Evolutionary conservation across 92 coral and sea anemone genomes (phyloP).

Genomic region (Zoanthus sociatus): DNA sequence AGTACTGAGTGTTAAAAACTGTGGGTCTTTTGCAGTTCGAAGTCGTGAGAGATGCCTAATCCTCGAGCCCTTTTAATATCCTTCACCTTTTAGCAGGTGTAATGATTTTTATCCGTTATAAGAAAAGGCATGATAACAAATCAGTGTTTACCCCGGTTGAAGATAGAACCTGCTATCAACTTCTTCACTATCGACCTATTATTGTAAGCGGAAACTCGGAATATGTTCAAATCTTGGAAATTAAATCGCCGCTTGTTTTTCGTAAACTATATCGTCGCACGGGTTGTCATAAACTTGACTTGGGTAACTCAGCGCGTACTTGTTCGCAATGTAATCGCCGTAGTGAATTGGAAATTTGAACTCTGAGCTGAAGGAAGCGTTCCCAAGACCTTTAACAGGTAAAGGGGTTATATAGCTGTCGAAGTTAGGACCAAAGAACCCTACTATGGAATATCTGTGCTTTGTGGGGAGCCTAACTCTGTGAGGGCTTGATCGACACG

Average conservation of each 20-base stretch:
- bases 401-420: constrained; percentile 37
- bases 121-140: too few relatives aligned
- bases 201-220: neutral
- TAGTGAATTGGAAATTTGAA: constrained; percentile 35
- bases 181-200: neutral
- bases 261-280: neutral
- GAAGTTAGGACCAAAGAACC: constrained; percentile 39
- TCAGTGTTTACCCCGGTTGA: too few relatives aligned
- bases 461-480: constrained; percentile 25
- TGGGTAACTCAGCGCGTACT: constrained; percentile 36
- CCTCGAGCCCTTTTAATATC: too few relatives aligned
- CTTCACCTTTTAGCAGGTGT: too few relatives aligned
- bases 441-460: constrained; percentile 35
- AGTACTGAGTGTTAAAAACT: too few relatives aligned
- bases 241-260: neutral
- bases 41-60: too few relatives aligned
- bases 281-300: constrained; percentile 11
- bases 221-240: neutral
- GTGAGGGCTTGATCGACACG: constrained; percentile 40
- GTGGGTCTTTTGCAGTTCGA: too few relatives aligned
- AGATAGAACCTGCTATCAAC: neutral
- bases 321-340: constrained; percentile 44
- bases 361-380: constrained; percentile 15
- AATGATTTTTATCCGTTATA: too few relatives aligned
- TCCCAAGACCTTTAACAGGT: constrained; percentile 28